These are phyloP conservation scores for Strongylocentrotus purpuratus DNA, from an alignment of 35 echinoderm and acorn worm genomes.

Conservation along the genomic window DNA sequence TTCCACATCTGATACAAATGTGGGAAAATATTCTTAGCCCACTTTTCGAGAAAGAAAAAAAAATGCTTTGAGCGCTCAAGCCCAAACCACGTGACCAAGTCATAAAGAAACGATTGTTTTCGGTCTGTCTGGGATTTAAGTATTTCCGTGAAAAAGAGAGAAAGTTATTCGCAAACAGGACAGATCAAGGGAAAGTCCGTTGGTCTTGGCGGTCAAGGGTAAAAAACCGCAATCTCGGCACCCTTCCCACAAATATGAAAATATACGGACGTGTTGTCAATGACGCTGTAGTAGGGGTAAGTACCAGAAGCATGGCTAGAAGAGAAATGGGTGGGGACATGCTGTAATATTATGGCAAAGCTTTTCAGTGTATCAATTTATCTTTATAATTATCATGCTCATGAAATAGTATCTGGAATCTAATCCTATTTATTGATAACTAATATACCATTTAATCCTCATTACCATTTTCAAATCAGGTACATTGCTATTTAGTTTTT, in stretches of 20 bases:
- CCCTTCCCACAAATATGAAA: not conserved
- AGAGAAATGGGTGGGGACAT: not conserved
- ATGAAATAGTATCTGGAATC: no score
- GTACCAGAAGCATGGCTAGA: not conserved
- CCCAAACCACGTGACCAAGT: not conserved
- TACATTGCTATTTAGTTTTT: no score
- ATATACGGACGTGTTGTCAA: not conserved
- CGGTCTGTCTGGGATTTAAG: not conserved
- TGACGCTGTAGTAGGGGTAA: not conserved
- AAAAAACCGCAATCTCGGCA: slow-evolving; percentile 7
- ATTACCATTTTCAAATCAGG: no score
- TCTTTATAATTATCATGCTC: no score
- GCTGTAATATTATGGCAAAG: no score
- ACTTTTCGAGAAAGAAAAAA: no score
- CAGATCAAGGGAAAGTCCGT: not conserved
- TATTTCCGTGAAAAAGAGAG: not conserved
- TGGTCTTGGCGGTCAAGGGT: slow-evolving; percentile 14
- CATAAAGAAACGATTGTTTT: not conserved
- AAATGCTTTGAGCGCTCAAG: not conserved
- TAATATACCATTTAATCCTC: no score
- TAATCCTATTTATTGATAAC: no score
- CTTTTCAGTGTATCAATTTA: no score
- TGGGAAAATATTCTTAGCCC: not conserved
- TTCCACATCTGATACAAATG: not conserved
- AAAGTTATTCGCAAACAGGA: not conserved